Percentiles rank a stretch among this genome's conserved stretches.
Conservation (phyloP, 2,888 invertebrate species). For the Anthrax anthrax region DNA sequence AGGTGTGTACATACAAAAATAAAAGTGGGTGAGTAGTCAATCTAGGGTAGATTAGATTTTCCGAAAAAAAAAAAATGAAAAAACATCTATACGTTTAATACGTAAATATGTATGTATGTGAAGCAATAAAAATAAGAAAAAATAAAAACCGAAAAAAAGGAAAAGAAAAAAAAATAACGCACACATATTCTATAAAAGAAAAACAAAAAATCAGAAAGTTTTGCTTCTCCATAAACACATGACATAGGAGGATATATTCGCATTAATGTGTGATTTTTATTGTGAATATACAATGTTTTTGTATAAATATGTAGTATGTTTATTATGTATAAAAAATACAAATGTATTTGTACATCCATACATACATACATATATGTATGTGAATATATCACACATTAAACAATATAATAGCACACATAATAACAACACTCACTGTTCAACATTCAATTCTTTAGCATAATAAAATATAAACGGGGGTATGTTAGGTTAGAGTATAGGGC, state of each 20-base stretch:
- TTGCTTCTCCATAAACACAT: neutral
- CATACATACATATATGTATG: neutral
- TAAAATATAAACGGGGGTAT: too few species aligned
- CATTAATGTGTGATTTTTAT: neutral
- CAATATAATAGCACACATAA: too few species aligned
- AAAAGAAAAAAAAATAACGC: neutral
- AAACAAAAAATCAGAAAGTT: neutral
- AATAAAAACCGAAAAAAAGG: neutral
- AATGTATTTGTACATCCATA: neutral
- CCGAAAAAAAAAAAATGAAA: neutral
- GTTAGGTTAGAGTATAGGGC: too few species aligned
- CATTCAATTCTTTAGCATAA: too few species aligned
- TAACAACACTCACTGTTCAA: too few species aligned
- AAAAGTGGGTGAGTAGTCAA: neutral
- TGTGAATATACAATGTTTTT: neutral
- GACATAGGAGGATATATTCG: neutral
- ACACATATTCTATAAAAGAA: too few species aligned
- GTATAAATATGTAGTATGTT: neutral
- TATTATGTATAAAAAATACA: neutral
- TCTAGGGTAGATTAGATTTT: neutral
- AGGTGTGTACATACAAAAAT: neutral
- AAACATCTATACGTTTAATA: neutral
- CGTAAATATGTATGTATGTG: too few species aligned
- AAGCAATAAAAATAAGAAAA: neutral
- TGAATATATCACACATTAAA: neutral